Evolutionary conservation across 2,888 invertebrate species (phyloP), one percentile per base, ranked within the genome.

Genomic region (Metalampra italica): DNA sequence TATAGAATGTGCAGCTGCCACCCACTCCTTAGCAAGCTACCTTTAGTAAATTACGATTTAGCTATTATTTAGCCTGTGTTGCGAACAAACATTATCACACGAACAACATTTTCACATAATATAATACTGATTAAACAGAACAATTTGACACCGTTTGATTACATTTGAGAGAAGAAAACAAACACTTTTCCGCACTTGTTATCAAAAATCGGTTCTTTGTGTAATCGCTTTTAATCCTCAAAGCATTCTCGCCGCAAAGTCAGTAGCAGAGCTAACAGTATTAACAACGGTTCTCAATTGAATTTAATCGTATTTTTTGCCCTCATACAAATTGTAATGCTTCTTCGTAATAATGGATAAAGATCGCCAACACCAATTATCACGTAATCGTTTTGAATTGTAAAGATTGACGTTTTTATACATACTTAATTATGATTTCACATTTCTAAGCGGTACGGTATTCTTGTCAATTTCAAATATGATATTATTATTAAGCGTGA

Each of bases 391-490:
- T 36, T 29, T 39, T 50, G 46, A 48, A 56, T 59, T 12, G 30
- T n/a, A 53, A 54, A 54, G 32, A 53, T 52, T 15, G 46, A 49
- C 50, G 48, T 49, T 53, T 56, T 52, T 50, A 44, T 43, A 40
- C 49, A 47, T 53, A 29, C n/a, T n/a, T 9, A 52, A 54, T 67
- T 64, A 65, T 59, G 62, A 60, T 55, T 54, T 7, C 22, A 41
- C 45, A 5, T 14, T n/a, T n/a, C n/a, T n/a, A n/a, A 14, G 9
- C 14, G 7, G 9, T 8, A 39, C 39, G n/a, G n/a, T n/a, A 39
- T 39, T 39, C 39, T 39, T 14, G 13, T 14, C 39, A 13, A 39
- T n/a, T 37, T 37, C 13, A 11, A 37, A 37, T 37, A 37, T 5
- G 32, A 9, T 32, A 9, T 32, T 3, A 8, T n/a, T 32, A 8